A percentile compares a stretch with the other conserved stretches of the same genome.
Conservation (phyloP, 2,888 invertebrate genomes). For the Athalia rosae region DNA sequence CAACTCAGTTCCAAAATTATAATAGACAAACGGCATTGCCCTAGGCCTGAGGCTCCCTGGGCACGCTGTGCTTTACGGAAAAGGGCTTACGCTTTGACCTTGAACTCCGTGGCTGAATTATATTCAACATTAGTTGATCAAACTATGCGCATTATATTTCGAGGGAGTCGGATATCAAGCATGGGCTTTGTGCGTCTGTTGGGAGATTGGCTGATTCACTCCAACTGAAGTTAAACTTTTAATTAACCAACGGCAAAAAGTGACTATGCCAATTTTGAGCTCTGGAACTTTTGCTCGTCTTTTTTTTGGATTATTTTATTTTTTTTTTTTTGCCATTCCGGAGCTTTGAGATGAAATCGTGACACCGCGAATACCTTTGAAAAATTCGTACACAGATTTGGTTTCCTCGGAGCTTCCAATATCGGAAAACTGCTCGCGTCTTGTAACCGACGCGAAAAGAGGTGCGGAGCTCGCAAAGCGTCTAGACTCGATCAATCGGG, state of each 20-base stretch:
- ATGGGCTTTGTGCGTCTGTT: no score
- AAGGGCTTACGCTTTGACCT: not conserved
- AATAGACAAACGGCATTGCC: slow-evolving; percentile 18
- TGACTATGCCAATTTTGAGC: no score
- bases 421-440: not conserved
- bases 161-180: no score
- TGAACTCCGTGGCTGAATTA: not conserved
- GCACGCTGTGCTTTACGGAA: not conserved
- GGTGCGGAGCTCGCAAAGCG: slow-evolving; percentile 2
- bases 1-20: slow-evolving; percentile 9
- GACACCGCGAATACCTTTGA: not conserved
- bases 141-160: not conserved
- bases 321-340: not conserved
- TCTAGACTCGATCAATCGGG: slow-evolving; percentile 28
- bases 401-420: not conserved
- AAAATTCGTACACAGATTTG: not conserved
- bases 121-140: not conserved
- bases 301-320: no score
- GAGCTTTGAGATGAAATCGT: not conserved
- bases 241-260: no score
- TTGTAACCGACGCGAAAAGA: not conserved
- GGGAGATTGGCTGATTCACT: no score
- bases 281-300: no score
- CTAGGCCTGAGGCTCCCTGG: not conserved
- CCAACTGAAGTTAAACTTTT: no score